phyloP scores from a whole-genome alignment of 2,113 vertebrate genomes.

The Tympanuchus pallidicinctus region DNA sequence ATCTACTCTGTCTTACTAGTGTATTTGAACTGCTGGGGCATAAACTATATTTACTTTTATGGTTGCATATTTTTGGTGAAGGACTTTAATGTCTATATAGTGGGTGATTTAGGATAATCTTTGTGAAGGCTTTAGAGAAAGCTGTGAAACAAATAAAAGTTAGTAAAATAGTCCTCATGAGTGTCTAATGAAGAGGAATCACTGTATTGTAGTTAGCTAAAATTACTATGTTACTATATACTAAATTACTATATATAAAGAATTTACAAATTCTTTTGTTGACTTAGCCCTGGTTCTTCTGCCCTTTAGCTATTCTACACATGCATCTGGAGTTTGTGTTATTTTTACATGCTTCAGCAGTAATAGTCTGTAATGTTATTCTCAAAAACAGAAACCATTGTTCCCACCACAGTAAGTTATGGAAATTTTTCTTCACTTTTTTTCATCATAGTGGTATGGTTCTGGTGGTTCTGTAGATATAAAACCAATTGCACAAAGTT shows the following conservation, averaged over 20 bases:
- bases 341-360: neutral
- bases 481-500: neutral
- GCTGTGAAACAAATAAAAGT: neutral
- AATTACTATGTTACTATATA: neutral
- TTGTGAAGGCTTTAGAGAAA: neutral
- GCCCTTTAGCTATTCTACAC: neutral
- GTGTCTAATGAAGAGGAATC: neutral
- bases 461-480: neutral
- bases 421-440: neutral
- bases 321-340: neutral
- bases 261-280: neutral
- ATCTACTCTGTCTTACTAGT: neutral
- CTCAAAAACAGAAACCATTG: neutral
- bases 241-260: too few relatives aligned
- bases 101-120: neutral
- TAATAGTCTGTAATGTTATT: neutral
- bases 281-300: neutral
- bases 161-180: neutral
- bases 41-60: neutral
- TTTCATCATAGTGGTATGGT: neutral
- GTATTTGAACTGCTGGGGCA: neutral
- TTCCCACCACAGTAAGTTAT: neutral
- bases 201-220: neutral
- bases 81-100: neutral
- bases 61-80: neutral